Percentiles rank a stretch among this genome's conserved stretches.
These are phyloP conservation scores for Chrysomela aeneicollis DNA, from an alignment of 2,888 invertebrate species.

Conservation along the genomic window DNA sequence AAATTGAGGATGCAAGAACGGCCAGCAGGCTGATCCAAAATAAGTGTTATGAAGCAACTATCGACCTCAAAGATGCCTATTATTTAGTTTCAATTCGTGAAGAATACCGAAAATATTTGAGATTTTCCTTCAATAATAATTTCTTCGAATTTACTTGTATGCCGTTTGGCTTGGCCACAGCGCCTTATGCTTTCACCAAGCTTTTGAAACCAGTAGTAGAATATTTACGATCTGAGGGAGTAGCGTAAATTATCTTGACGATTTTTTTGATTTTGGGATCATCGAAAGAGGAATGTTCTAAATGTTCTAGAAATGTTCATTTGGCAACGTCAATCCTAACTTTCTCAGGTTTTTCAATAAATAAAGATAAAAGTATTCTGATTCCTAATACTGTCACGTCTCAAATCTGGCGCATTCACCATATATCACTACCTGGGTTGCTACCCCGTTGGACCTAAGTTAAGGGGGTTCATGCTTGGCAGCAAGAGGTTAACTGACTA, in stretches of 20 bases:
- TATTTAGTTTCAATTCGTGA: too few relatives aligned
- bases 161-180: not conserved
- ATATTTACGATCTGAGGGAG: not conserved
- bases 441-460: too few relatives aligned
- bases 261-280: conserved; percentile 9
- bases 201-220: too few relatives aligned
- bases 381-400: too few relatives aligned
- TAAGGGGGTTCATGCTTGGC: too few relatives aligned
- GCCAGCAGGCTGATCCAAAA: too few relatives aligned
- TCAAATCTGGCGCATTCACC: too few relatives aligned
- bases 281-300: not conserved
- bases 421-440: too few relatives aligned
- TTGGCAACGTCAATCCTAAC: not conserved
- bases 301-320: not conserved
- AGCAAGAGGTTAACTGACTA: too few relatives aligned
- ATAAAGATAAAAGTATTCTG: conserved; percentile 16
- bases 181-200: conserved; percentile 9
- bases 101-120: not conserved
- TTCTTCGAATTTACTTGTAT: too few relatives aligned
- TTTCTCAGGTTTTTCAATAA: conserved; percentile 17
- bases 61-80: too few relatives aligned
- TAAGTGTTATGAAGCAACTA: too few relatives aligned
- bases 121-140: not conserved
- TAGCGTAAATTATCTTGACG: not conserved
- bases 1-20: conserved; percentile 11